A percentile compares a stretch with the other conserved stretches of the same genome.
Evolutionary conservation across 2,888 invertebrate genomes (phyloP).

Genomic region (Limnephilus marmoratus): DNA sequence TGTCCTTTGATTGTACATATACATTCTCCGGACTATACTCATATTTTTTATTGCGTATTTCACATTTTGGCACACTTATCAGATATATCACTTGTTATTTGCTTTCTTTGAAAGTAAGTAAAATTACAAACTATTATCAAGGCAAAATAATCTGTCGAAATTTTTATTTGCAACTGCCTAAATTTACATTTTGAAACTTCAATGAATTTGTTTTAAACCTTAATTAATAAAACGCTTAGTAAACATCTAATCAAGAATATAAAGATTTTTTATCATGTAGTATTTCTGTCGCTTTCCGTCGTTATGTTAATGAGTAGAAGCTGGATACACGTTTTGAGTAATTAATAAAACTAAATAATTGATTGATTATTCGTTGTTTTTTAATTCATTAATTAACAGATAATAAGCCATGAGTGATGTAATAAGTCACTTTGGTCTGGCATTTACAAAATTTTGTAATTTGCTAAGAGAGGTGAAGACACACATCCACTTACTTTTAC

Average conservation of each 20-base stretch:
- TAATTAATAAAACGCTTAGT: background rate
- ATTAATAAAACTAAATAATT: background rate
- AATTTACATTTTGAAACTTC: background rate
- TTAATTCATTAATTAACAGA: no score
- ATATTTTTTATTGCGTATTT: no score
- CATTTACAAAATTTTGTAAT: background rate
- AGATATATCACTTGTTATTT: background rate
- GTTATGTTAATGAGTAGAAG: background rate
- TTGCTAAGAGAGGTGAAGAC: background rate
- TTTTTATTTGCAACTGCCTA: background rate
- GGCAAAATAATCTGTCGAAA: background rate
- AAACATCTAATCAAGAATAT: background rate
- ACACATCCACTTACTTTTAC: no score
- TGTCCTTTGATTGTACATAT: no score
- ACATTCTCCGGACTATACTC: no score
- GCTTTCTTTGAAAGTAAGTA: background rate
- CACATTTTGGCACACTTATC: background rate
- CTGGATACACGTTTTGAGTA: background rate
- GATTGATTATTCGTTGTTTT: background rate
- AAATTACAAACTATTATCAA: background rate
- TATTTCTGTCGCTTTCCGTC: background rate
- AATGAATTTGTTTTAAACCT: background rate
- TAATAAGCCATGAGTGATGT: background rate
- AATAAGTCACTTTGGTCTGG: background rate
- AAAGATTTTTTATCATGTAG: background rate